Base-by-base conservation (phyloP, 2,113 vertebrate species). In the Corydoras sp. region DNA sequence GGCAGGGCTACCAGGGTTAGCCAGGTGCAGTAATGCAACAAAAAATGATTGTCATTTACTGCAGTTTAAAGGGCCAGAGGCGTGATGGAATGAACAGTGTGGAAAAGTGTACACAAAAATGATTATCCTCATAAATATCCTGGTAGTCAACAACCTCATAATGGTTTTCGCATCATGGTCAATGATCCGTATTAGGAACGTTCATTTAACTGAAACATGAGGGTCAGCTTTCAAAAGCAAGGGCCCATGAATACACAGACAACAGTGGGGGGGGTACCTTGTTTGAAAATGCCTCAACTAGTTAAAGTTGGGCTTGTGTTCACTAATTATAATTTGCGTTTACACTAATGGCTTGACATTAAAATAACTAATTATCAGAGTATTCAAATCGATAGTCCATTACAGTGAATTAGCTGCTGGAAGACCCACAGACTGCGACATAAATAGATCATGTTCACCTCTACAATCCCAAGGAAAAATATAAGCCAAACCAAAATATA, bases 1-100 rank as follows among this genome's bases (percentile, higher is more conserved):
- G 65, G 65, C 61, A 32, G 66, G 73, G 77, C 35, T 60, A 30
- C 35, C 76, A 68, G 31, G 76, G 76, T 49, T 68, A 56, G 18
- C 59, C 55, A 9, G 73, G 77, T 69, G 13, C 51, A 65, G n/a
- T 29, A 31, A 32, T 51, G 54, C 51, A 50, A 10, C 15, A 56
- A 60, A 18, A 71, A 68, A 62, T 50, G 8, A 56, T 65, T 68
- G 61, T 9, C 14, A 11, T 64, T 2, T 2, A n/a, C 11, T 66
- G 54, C 43, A 71, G 43, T 63, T 78, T 74, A 71, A 58, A 56
- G 29, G 14, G 53, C 35, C 56, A 53, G 35, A 43, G 31, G 13
- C 48, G 30, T 59, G 31, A 49, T 11, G 71, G 54, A 68, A 18
- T 15, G 35, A 61, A 30, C 55, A 13, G 61, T 58, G 65, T 56